Evolutionary conservation across 2,888 invertebrate species (phyloP).

Genomic region (Drosophila setosimentum): DNA sequence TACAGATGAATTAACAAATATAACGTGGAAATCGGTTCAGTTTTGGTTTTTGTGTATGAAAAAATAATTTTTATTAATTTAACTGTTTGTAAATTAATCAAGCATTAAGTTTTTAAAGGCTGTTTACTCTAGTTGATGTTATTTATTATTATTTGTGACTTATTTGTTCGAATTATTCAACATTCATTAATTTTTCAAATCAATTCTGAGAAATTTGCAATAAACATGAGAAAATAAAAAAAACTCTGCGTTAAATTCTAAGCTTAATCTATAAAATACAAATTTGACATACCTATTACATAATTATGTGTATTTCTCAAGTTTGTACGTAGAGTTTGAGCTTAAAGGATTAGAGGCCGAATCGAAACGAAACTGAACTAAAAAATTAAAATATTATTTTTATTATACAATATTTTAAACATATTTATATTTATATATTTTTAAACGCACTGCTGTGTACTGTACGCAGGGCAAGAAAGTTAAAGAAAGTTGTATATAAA

Average conservation of each 20-base stretch:
- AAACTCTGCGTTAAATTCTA: neutral
- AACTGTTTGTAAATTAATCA: neutral
- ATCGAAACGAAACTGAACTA: neutral
- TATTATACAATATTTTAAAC: neutral
- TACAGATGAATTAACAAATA: neutral
- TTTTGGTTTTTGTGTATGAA: neutral
- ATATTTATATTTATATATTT: neutral
- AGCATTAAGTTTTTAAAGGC: neutral
- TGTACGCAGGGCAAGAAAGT: neutral
- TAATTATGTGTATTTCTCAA: neutral
- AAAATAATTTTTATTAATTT: neutral
- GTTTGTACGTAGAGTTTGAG: neutral
- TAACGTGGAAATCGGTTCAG: neutral
- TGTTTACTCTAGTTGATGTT: neutral
- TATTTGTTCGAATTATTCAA: neutral
- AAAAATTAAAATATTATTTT: neutral
- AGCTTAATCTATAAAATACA: neutral
- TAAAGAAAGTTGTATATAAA: neutral
- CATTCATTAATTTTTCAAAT: too few species aligned
- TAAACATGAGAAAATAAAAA: neutral
- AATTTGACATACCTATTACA: neutral
- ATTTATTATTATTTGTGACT: neutral
- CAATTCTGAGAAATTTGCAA: too few species aligned
- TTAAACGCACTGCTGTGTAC: neutral
- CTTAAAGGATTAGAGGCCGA: neutral